Base-by-base conservation (phyloP, 2,797 vertebrate genomes). In the Schizopygopsis pylzovi region DNA sequence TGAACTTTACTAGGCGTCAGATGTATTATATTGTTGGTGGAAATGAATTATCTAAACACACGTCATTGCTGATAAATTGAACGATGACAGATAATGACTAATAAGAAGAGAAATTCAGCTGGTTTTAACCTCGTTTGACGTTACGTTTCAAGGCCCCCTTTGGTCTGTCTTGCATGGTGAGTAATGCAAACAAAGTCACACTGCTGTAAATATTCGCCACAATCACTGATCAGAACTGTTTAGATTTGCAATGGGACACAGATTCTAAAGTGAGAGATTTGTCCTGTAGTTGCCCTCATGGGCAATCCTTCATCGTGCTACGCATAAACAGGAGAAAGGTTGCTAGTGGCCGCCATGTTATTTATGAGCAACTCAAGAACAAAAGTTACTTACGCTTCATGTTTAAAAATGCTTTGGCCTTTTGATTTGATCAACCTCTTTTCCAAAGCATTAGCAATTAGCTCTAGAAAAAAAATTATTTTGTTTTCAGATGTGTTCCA, bases 201-300 rank as follows among this genome's bases (percentile, higher is more conserved):
- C 88, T 88, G 90, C 87, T 89, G 90, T 89, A 68, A 89, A 89
- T 82, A 63, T 82, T 82, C 54, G 0, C 25, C 85, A 37, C 86
- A 91, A 93, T 94, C 88, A 81, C 86, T 93, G 91, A 92, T 89
- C 86, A 82, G 75, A 72, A 92, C 8, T 94, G 94, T 95, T 95
- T 94, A 91, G 86, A 91, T 90, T 72, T 52, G 90, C 91, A 92
- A 94, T 92, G 79, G 82, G 90, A 86, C 28, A 85, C 92, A 91
- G 92, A 90, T 90, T 90, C 41, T 82, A 71, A 47, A 72, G 73
- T 70, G 73, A 87, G 81, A 83, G 89, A 91, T 79, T 20, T 79
- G 83, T 81, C 89, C 86, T 82, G 87, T 28, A 6, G 81, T 87
- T 52, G 75, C 83, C 81, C 84, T 84, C 67, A 37, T 67, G 70